These are phyloP conservation scores for Sesia bembeciformis DNA, from an alignment of 2,888 invertebrate genomes.

Conservation along the genomic window DNA sequence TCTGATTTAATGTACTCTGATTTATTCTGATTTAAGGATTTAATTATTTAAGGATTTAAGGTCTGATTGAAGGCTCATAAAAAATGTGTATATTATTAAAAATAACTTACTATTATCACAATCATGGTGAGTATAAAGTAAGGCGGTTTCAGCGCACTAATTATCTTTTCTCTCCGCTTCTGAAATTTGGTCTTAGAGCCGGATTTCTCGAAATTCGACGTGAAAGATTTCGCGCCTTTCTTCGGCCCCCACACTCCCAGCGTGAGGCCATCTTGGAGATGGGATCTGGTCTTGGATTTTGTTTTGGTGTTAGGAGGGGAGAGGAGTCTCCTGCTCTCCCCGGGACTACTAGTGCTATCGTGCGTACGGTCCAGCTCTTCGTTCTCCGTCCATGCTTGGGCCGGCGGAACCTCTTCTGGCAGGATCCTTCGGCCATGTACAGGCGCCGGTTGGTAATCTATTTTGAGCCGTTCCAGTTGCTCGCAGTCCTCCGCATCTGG, in stretches of 20 bases:
- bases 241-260: slow-evolving; percentile 28
- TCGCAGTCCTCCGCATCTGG: slow-evolving; percentile 6
- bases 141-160: slow-evolving; percentile 46
- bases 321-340: background rate
- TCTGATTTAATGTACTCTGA: too few relatives aligned
- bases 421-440: background rate
- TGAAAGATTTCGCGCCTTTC: slow-evolving; percentile 20
- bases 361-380: slow-evolving; percentile 33
- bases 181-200: slow-evolving; percentile 39
- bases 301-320: slow-evolving; percentile 4
- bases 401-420: slow-evolving; percentile 17
- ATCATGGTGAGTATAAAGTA: slow-evolving; percentile 58
- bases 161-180: slow-evolving; percentile 42
- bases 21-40: too few relatives aligned
- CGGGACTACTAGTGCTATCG: slow-evolving; percentile 16
- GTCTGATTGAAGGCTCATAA: background rate
- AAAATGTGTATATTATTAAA: background rate
- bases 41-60: background rate
- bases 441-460: slow-evolving; percentile 16
- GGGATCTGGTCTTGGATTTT: slow-evolving; percentile 18
- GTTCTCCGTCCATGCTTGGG: slow-evolving; percentile 46
- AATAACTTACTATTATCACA: slow-evolving; percentile 45
- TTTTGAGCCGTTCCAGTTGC: slow-evolving; percentile 1
- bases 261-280: slow-evolving; percentile 42
- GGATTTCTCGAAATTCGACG: slow-evolving; percentile 15